Evolutionary conservation across 1,140 invertebrate genomes (phyloP).

Genomic region (Calycopis cecrops): DNA sequence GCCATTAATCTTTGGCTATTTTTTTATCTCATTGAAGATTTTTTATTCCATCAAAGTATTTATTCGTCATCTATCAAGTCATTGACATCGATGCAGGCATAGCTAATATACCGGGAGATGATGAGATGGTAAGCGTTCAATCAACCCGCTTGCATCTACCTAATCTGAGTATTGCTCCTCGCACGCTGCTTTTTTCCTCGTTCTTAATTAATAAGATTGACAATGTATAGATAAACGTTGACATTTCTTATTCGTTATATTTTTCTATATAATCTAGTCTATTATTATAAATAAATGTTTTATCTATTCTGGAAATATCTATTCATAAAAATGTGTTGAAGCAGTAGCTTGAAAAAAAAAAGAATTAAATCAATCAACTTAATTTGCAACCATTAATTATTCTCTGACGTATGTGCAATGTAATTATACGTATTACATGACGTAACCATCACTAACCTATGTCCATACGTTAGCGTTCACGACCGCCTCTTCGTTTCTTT

Average conservation of each 20-base stretch:
- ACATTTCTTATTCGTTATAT: background rate
- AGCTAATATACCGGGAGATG: constrained; percentile 57
- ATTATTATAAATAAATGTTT: no score
- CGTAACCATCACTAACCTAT: constrained; percentile 1
- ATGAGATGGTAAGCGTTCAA: constrained; percentile 58
- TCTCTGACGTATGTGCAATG: no score
- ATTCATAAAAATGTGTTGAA: no score
- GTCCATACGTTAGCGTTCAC: background rate
- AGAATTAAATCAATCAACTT: no score
- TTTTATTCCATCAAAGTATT: constrained; percentile 10
- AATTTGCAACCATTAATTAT: no score
- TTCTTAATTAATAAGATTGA: constrained; percentile 18
- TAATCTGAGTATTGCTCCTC: constrained; percentile 44
- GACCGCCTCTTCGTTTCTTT: constrained; percentile 30
- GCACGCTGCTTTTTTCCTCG: constrained; percentile 10
- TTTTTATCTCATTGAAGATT: constrained; percentile 1
- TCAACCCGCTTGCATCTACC: constrained; percentile 58
- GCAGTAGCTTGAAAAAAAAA: no score
- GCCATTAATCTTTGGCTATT: background rate
- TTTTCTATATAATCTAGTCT: no score
- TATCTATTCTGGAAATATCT: no score
- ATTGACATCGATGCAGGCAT: constrained; percentile 57
- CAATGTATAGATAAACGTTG: no score
- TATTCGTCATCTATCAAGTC: constrained; percentile 66
- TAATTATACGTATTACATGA: background rate